Percentiles rank a stretch among this genome's conserved stretches.
Evolutionary conservation across 2,113 vertebrate genomes (phyloP).

Genomic region (Bos taurus): DNA sequence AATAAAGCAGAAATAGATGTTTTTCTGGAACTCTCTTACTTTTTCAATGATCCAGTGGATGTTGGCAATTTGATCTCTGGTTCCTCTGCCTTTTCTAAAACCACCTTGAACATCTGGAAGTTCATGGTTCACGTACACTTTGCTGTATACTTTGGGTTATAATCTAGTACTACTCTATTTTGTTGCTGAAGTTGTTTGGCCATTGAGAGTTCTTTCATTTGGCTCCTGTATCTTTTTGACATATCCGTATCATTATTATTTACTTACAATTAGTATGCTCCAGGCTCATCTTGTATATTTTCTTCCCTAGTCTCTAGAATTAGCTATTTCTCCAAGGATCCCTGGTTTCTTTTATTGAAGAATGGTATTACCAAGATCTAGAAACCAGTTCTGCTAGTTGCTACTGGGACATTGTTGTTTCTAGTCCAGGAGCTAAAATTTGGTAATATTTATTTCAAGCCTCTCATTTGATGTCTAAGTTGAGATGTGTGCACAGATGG

Average conservation of each 20-base stretch:
- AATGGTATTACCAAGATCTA: not conserved
- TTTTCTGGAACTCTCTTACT: not conserved
- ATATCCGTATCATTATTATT: not conserved
- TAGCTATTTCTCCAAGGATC: not conserved
- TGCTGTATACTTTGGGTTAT: not conserved
- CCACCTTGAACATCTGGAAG: not conserved
- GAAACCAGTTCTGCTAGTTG: not conserved
- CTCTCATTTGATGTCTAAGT: not conserved
- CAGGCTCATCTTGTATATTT: not conserved
- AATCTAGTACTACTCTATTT: not conserved
- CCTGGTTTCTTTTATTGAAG: not conserved
- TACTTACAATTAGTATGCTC: not conserved
- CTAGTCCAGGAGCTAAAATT: not conserved
- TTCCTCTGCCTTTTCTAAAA: not conserved
- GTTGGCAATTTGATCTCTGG: not conserved
- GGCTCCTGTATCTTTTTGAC: not conserved
- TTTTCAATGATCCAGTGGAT: accelerated
- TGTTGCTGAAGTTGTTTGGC: not conserved
- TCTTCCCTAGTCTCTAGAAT: not conserved
- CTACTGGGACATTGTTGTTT: not conserved
- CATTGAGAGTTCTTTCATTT: not conserved
- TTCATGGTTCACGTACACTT: not conserved
- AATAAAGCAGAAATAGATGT: not conserved
- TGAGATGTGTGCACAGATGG: not conserved
- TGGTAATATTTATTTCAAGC: not conserved